Evolutionary conservation across 1,140 invertebrate genomes (phyloP), one percentile per base, ranked within the genome.

Genomic region (Choristoneura fumiferana): DNA sequence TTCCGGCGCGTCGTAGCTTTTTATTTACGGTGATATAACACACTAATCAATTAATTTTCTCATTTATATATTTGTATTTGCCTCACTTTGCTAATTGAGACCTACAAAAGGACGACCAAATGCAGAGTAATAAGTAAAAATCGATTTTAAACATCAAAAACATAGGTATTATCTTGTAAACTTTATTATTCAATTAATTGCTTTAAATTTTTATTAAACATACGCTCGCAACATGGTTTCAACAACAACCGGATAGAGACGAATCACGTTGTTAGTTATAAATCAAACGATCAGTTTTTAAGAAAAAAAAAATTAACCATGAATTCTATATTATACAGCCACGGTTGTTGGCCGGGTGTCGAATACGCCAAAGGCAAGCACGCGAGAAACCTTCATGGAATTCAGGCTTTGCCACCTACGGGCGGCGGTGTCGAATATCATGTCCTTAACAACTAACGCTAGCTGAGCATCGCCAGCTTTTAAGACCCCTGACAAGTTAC

Each of bases 1-100:
- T 75, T 81, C 74, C 77, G 73, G 62, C 57, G 66, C 66, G 71
- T 70, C 67, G 78, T 76, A 63, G 58, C 69, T 74, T 81, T 83
- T 79, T 83, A 83, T 78, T 78, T 71, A 66, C 58, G 58, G 58
- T 68, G 54, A 67, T 71, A 55, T 71, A n/a, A 39, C 62, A 54
- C 35, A 62, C 54, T 69, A 68, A 67, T 72, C 52, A 62, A 57
- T 62, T 55, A 62, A 57, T 39, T 17, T 45, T 4, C 10, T 14
- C 15, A 14, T 40, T 15, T 6, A 9, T 18, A 17, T 45, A 10
- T 45, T n/a, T n/a, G n/a, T n/a, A n/a, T n/a, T n/a, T n/a, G n/a
- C n/a, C n/a, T 29, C 13, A 10, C 14, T 10, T 34, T 34, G 35
- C 8, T n/a, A 54, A 22, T 13, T 22, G 13, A 33, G 22, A 38